These are phyloP conservation scores for Propithecus coquereli DNA, from an alignment of 2,113 vertebrate genomes.

Conservation along the genomic window DNA sequence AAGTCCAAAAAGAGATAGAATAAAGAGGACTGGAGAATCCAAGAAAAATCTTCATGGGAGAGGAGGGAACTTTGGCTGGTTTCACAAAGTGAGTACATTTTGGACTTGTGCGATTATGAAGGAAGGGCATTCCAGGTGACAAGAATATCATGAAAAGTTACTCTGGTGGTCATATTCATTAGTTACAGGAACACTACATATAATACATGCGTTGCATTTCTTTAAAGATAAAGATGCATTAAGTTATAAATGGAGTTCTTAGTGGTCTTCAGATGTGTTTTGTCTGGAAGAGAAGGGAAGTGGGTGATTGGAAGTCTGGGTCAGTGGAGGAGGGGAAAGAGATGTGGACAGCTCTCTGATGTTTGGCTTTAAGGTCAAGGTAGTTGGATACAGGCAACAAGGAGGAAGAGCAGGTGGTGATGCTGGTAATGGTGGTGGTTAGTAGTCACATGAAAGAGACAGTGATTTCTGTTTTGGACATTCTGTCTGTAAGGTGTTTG, in stretches of 20 bases:
- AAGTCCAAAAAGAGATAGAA: not conserved
- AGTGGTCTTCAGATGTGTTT: not conserved
- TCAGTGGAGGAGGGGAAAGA: not conserved
- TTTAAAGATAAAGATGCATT: not conserved
- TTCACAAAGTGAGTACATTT: not conserved
- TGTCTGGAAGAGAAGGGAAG: not conserved
- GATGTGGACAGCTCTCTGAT: not conserved
- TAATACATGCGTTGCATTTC: not conserved
- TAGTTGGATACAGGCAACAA: not conserved
- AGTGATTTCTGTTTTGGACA: not conserved
- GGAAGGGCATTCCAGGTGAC: not conserved
- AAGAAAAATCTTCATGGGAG: not conserved
- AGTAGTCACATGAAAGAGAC: not conserved
- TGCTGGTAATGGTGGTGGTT: not conserved
- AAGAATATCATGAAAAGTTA: not conserved
- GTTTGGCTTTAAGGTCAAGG: not conserved
- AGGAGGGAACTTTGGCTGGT: not conserved
- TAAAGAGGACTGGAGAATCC: not conserved
- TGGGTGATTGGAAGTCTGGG: not conserved
- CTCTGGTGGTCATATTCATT: not conserved
- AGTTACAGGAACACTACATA: not conserved
- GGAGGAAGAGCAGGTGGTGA: not conserved
- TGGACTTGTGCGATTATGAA: not conserved
- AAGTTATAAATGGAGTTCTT: not conserved
- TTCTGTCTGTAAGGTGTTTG: not conserved